Percentiles rank a stretch among this genome's conserved stretches.
Evolutionary conservation across 2,113 vertebrate species (phyloP).

Genomic region (Eubucco bourcierii): DNA sequence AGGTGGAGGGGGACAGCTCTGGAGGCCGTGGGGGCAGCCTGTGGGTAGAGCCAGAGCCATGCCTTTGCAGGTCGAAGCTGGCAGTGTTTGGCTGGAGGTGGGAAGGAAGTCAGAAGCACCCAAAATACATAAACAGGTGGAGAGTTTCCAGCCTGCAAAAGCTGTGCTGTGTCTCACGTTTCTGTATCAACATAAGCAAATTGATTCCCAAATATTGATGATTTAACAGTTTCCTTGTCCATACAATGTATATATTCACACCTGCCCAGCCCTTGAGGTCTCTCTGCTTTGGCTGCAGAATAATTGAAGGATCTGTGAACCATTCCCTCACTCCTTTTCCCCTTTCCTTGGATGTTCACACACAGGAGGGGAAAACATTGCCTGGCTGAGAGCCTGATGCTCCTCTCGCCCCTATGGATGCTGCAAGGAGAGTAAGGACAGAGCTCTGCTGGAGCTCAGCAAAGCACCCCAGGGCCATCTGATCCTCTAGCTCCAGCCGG

Average conservation of each 20-base stretch:
- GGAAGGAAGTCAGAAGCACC: background rate
- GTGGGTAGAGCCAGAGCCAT: too few relatives aligned
- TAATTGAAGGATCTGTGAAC: background rate
- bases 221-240: background rate
- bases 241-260: background rate
- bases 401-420: background rate
- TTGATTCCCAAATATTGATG: background rate
- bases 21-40: background rate
- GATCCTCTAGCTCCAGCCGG: background rate
- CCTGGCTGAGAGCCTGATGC: background rate
- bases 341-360: background rate
- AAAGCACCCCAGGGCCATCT: background rate
- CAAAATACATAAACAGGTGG: background rate
- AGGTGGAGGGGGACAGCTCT: background rate
- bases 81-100: background rate
- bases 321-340: background rate
- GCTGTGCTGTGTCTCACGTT: background rate
- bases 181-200: conserved; percentile 47
- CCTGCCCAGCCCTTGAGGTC: background rate
- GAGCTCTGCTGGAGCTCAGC: background rate
- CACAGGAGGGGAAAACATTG: background rate
- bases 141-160: background rate
- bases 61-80: background rate
- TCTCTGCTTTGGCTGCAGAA: background rate
- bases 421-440: background rate